Evolutionary conservation across 30 jellyfish, hydroid and myxozoan genomes (phyloP).

Genomic region (Hydractinia symbiolongicarpus): DNA sequence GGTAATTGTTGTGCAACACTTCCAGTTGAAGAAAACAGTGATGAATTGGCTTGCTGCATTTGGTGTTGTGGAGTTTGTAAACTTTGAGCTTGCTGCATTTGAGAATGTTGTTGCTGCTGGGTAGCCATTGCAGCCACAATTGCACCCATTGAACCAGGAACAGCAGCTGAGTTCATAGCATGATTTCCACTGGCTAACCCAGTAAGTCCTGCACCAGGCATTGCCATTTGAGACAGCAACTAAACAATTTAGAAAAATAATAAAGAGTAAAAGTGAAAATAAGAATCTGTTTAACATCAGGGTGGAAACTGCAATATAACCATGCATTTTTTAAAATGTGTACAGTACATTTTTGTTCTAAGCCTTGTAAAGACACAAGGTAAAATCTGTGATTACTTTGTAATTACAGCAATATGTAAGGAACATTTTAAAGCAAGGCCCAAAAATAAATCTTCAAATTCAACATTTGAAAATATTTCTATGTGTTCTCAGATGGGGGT

Average conservation of each 20-base stretch:
- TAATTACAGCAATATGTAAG: too few species aligned
- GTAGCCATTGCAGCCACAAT: slow-evolving; percentile 96
- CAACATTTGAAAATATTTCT: too few species aligned
- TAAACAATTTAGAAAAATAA: neutral
- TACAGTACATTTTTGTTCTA: too few species aligned
- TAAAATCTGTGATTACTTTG: too few species aligned
- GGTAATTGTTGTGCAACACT: slow-evolving; percentile 32
- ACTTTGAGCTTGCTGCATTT: slow-evolving; percentile 35
- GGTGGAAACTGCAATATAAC: slow-evolving; percentile 5
- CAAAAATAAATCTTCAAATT: too few species aligned
- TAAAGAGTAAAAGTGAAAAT: neutral
- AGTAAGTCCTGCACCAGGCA: slow-evolving; percentile 2
- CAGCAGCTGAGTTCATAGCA: slow-evolving; percentile 13
- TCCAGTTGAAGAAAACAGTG: slow-evolving; percentile 39
- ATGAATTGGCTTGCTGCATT: slow-evolving; percentile 53
- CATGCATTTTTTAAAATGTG: slow-evolving; percentile 31
- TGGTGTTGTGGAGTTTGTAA: slow-evolving; percentile 37
- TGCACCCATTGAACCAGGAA: slow-evolving; percentile 92
- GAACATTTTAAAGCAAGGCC: too few species aligned
- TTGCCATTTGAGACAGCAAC: slow-evolving; percentile 34
- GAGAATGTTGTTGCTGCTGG: slow-evolving; percentile 75
- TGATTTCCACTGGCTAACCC: slow-evolving; percentile 7
- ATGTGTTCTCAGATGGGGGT: too few species aligned
- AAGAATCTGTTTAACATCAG: neutral
- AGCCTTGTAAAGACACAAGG: too few species aligned